Conservation (phyloP, 37 sponge, comb jelly and placozoan species). For the Chondrosia reniformis region DNA sequence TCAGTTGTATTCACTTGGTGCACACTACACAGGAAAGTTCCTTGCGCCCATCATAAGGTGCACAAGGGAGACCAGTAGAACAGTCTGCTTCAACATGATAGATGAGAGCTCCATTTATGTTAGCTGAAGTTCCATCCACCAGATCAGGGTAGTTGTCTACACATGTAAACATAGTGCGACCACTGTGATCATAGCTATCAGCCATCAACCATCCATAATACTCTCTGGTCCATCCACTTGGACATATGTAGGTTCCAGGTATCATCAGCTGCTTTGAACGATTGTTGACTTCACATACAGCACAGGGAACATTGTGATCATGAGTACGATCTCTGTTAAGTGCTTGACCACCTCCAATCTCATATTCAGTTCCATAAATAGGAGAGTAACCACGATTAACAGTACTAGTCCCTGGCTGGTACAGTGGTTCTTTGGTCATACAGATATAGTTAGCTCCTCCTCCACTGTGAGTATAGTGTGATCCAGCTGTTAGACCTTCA, state of each 20-base stretch:
- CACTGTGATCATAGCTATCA: not conserved
- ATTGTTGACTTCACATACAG: constrained; percentile 39
- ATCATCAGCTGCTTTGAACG: constrained; percentile 34
- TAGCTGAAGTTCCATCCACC: constrained; percentile 6
- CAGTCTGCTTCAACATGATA: constrained; percentile 44
- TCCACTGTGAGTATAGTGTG: constrained; percentile 15
- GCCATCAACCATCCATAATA: constrained; percentile 59
- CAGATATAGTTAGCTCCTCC: constrained; percentile 55
- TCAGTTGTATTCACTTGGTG: constrained; percentile 40
- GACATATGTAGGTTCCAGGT: constrained; percentile 40
- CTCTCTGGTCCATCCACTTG: constrained; percentile 44
- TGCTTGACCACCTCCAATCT: not conserved
- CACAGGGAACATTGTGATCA: constrained; percentile 49
- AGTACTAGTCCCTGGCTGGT: constrained; percentile 12
- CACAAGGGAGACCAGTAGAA: constrained; percentile 31
- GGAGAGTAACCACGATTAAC: not conserved
- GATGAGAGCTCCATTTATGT: constrained; percentile 26
- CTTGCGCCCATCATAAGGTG: constrained; percentile 34
- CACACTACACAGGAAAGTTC: constrained; percentile 58
- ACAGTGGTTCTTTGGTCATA: constrained; percentile 27
- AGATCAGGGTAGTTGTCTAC: constrained; percentile 44
- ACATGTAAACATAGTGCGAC: constrained; percentile 36
- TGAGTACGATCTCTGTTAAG: not conserved
- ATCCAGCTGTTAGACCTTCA: constrained; percentile 21
- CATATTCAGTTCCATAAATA: constrained; percentile 43